Evolutionary conservation across 2,888 invertebrate species (phyloP).

Genomic region (Charanyca ferruginea): DNA sequence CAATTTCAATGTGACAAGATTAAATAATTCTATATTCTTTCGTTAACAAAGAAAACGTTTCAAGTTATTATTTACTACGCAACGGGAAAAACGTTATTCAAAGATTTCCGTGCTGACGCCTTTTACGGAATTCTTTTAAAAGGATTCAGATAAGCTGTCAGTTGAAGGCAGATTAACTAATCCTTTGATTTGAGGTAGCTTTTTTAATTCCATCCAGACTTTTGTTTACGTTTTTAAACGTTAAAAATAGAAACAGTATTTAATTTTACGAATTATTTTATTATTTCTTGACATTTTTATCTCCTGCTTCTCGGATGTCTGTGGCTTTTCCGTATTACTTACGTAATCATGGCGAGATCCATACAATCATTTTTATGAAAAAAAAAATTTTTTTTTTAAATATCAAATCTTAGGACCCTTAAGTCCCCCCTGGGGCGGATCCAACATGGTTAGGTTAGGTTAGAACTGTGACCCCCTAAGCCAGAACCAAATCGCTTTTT

Average conservation of each 20-base stretch:
- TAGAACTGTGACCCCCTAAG: no score
- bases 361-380: no score
- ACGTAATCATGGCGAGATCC: no score
- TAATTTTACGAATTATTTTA: no score
- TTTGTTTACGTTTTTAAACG: not conserved
- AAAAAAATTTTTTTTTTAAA: no score
- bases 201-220: slow-evolving; percentile 19
- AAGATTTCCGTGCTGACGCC: slow-evolving; percentile 29
- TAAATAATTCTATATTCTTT: not conserved
- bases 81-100: slow-evolving; percentile 35
- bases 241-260: not conserved
- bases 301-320: no score
- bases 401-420: no score
- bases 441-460: no score
- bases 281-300: no score
- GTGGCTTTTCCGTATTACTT: no score
- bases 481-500: no score
- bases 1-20: not conserved
- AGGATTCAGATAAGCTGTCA: slow-evolving; percentile 36
- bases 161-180: slow-evolving; percentile 34
- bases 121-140: slow-evolving; percentile 38
- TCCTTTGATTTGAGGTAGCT: slow-evolving; percentile 26
- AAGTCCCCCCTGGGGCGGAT: no score
- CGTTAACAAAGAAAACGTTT: slow-evolving; percentile 1
- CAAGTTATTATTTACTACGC: slow-evolving; percentile 15